phyloP scores from a whole-genome alignment of 1,140 invertebrate genomes.

The Melanaphis sacchari region DNA sequence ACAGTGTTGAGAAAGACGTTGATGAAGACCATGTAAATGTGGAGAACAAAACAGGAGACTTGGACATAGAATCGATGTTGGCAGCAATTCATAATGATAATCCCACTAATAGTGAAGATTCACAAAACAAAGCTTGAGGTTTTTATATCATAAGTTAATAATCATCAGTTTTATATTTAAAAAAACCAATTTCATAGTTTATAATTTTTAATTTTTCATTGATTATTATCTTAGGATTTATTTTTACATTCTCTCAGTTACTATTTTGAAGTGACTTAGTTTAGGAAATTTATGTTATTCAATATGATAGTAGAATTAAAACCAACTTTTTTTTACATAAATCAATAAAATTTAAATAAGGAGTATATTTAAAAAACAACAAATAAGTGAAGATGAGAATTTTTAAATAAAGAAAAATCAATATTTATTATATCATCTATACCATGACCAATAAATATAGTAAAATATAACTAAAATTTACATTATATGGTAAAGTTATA shows the following conservation, averaged over 20 bases:
- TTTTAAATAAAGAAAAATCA: no score
- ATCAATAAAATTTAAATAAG: no score
- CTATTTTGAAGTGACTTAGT: not conserved
- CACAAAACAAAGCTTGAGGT: not conserved
- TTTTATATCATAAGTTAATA: not conserved
- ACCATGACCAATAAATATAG: no score
- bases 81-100: slow-evolving; percentile 59
- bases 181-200: not conserved
- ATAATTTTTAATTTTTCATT: no score
- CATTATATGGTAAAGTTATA: no score
- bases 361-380: no score
- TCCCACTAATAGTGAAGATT: not conserved
- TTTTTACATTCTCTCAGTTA: not conserved
- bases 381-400: no score
- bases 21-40: not conserved
- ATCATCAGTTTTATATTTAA: not conserved
- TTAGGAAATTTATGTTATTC: not conserved
- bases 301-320: no score
- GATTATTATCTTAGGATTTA: not conserved
- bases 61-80: slow-evolving; percentile 59
- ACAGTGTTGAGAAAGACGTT: not conserved
- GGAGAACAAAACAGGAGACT: not conserved
- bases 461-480: no score
- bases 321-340: no score
- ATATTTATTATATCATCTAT: no score